Conservation (phyloP, 1,140 invertebrate species). For the Coptotermes formosanus region DNA sequence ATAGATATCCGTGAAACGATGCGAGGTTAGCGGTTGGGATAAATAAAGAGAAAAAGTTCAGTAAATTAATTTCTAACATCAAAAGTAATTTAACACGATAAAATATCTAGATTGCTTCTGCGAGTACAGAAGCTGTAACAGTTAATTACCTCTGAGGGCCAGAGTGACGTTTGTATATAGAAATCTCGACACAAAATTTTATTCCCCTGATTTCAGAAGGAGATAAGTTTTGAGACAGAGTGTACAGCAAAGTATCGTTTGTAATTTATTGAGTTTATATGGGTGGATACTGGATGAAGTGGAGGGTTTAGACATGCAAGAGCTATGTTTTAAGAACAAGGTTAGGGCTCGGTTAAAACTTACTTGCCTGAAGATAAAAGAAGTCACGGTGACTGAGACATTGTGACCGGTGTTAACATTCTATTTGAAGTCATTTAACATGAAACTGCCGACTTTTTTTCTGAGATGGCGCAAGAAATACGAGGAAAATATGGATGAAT, state of each 20-base stretch:
- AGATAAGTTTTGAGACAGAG: not conserved
- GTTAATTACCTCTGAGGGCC: not conserved
- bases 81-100: not conserved
- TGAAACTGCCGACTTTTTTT: too few species aligned
- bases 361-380: too few species aligned
- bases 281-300: not conserved
- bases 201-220: not conserved
- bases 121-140: conserved; percentile 4
- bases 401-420: too few species aligned
- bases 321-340: not conserved
- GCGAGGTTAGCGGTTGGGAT: not conserved
- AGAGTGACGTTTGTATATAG: not conserved
- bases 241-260: not conserved
- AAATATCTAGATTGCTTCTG: conserved; percentile 2
- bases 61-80: not conserved
- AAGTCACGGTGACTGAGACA: too few species aligned
- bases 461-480: too few species aligned
- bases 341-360: not conserved
- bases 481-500: too few species aligned
- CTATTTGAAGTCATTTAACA: too few species aligned
- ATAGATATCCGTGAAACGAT: not conserved
- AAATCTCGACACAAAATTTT: not conserved
- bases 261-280: not conserved
- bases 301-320: not conserved
- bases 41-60: not conserved